Evolutionary conservation across 2,113 vertebrate species (phyloP).

Genomic region (Zosterops pallidus): DNA sequence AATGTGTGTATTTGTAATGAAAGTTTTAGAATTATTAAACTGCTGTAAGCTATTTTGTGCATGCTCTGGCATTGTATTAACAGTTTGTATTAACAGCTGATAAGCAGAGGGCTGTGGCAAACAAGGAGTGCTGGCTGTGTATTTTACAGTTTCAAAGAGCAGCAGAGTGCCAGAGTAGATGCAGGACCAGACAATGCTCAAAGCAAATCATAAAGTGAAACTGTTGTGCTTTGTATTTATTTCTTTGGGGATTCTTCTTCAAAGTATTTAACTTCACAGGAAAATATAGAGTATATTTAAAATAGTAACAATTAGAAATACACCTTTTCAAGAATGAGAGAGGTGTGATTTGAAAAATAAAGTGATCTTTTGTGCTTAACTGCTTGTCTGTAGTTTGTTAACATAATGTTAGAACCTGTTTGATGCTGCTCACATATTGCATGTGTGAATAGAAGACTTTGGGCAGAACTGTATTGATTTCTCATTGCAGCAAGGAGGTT

Average conservation of each 20-base stretch:
- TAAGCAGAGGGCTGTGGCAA: neutral
- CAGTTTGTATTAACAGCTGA: neutral
- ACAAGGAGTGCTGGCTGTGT: neutral
- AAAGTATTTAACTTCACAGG: slow-evolving; percentile 31
- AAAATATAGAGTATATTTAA: slow-evolving; percentile 30
- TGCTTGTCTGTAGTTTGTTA: neutral
- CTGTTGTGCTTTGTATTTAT: slow-evolving; percentile 44
- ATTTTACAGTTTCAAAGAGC: neutral
- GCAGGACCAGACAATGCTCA: slow-evolving; percentile 31
- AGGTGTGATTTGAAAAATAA: slow-evolving; percentile 53
- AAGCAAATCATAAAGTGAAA: neutral
- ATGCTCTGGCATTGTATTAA: neutral
- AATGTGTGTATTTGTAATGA: neutral
- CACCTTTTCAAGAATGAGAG: slow-evolving; percentile 41
- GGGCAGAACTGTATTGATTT: no score
- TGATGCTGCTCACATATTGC: neutral
- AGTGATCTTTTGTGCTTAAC: slow-evolving; percentile 49
- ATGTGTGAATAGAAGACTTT: neutral
- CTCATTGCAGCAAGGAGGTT: no score
- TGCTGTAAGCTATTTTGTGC: neutral
- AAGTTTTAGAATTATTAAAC: neutral
- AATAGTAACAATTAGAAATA: slow-evolving; percentile 8
- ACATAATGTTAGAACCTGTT: neutral
- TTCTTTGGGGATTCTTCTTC: slow-evolving; percentile 22
- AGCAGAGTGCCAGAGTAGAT: neutral